Evolutionary conservation across 2,888 invertebrate genomes (phyloP).

Genomic region (Ariolimax columbianus): DNA sequence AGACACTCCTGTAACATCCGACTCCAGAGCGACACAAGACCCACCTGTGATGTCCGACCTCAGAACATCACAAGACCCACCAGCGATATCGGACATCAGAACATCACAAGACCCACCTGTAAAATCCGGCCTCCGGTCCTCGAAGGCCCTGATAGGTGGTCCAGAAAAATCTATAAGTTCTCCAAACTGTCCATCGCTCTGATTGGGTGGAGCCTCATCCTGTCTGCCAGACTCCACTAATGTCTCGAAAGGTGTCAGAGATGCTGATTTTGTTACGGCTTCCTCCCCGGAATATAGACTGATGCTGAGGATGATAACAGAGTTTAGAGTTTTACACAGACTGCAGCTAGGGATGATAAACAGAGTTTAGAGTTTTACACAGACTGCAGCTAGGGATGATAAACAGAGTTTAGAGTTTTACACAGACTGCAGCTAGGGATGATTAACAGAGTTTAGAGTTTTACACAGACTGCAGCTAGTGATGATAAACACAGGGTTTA

Average conservation of each 20-base stretch:
- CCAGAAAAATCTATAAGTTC: slow-evolving; percentile 67
- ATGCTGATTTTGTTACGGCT: slow-evolving; percentile 17
- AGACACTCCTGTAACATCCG: too few species aligned
- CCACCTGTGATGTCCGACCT: too few species aligned
- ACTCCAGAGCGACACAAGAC: too few species aligned
- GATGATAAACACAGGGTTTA: not conserved
- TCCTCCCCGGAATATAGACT: slow-evolving; percentile 53
- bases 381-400: not conserved
- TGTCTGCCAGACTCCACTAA: not conserved
- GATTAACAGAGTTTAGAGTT: too few species aligned
- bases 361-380: too few species aligned
- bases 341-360: not conserved
- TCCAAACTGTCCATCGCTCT: slow-evolving; percentile 56
- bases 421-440: not conserved
- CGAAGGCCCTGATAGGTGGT: slow-evolving; percentile 71
- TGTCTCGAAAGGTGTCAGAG: slow-evolving; percentile 8
- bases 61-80: too few species aligned
- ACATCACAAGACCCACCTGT: slow-evolving; percentile 68
- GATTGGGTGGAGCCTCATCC: not conserved
- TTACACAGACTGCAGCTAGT: not conserved
- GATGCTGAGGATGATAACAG: slow-evolving; percentile 45
- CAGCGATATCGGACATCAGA: too few species aligned
- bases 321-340: too few species aligned
- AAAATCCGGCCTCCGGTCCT: slow-evolving; percentile 71
- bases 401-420: too few species aligned